Percentiles rank a stretch among this genome's conserved stretches.
phyloP scores from a whole-genome alignment of 1,140 invertebrate species.

The Lordiphosa mommai region DNA sequence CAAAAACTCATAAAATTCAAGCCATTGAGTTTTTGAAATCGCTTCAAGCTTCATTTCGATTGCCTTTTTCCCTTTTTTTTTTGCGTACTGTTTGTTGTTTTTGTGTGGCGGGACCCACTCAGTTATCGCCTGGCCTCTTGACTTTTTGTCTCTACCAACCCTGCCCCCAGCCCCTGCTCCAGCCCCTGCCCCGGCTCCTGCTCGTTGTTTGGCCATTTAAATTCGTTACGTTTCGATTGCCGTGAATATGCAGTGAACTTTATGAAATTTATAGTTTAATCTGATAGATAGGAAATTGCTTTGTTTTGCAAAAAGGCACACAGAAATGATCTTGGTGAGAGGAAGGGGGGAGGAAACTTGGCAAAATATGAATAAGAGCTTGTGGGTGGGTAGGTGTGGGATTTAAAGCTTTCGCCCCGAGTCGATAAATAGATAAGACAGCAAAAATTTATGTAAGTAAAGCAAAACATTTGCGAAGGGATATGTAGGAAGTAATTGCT shows the following conservation, averaged over 20 bases:
- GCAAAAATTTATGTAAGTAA: slow-evolving; percentile 38
- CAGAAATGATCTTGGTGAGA: neutral
- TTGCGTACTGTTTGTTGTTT: too few relatives aligned
- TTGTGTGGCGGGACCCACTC: neutral
- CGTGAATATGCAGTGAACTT: slow-evolving; percentile 75
- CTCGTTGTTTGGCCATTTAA: slow-evolving; percentile 73
- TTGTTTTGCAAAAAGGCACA: slow-evolving; percentile 48
- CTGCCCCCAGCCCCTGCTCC: slow-evolving; percentile 12
- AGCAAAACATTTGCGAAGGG: neutral
- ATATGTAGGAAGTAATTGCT: too few relatives aligned
- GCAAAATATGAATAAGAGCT: slow-evolving; percentile 37
- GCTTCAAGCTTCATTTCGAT: slow-evolving; percentile 74
- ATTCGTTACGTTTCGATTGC: slow-evolving; percentile 76
- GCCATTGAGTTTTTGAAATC: slow-evolving; percentile 75
- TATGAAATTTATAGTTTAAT: slow-evolving; percentile 78
- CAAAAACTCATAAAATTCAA: slow-evolving; percentile 74
- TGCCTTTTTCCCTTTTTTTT: slow-evolving; percentile 17
- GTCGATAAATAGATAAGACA: slow-evolving; percentile 51
- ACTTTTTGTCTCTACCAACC: slow-evolving; percentile 33
- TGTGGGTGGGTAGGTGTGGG: neutral
- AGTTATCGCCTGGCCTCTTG: slow-evolving; percentile 46
- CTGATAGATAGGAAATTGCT: slow-evolving; percentile 77
- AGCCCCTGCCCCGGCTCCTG: slow-evolving; percentile 4
- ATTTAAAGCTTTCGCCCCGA: slow-evolving; percentile 51
- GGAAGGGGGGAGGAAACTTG: slow-evolving; percentile 2